Evolutionary conservation across 1,140 invertebrate species (phyloP), one percentile per base, ranked within the genome.

Genomic region (Helicoverpa zea): DNA sequence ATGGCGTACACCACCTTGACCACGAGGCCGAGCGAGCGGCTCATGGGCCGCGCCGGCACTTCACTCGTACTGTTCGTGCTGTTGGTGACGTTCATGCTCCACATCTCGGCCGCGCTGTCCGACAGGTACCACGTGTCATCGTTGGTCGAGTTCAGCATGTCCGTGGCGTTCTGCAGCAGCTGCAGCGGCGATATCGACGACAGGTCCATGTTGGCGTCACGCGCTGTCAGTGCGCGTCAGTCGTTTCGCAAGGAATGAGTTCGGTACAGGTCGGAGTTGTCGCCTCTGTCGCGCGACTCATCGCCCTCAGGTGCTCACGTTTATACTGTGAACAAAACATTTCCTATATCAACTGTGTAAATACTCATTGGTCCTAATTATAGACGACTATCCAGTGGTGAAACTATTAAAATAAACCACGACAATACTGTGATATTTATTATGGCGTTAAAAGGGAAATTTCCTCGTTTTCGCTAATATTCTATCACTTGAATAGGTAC

Each of bases 1-100:
- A 94, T 87, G 0, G 84, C 84, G 76, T 95, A 95, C 78, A 92
- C 93, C 70, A 95, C 85, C 68, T 90, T 92, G 23, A 91, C 80
- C 5, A 87, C 54, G 23, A 84, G 10, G 2, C 58, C 16, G 23
- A 83, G 73, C 18, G 58, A 14, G 56, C 11, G 2, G 16, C 73
- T n/a, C 29, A 72, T 51, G 18, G 47, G 18, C 49, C 23, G 49
- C 18, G 49, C 49, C 5, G 47, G 47, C 66, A 5, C 64, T 4
- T 0, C 16, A 2, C n/a, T n/a, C 13, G 61, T 64, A 14, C 29
- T 43, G 61, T 64, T 64, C 35, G 16, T 1, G 10, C 47, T 11
- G 13, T 12, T n/a, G 10, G 49, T 12, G 14, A 1, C 13, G 30
- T n/a, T 47, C 18, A 23, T 51, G 23, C n/a, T 54, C 10, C 52